Percentiles rank a stretch among this genome's conserved stretches.
These are phyloP conservation scores for Hyperoodon ampullatus DNA, from an alignment of 2,113 vertebrate genomes.

Conservation along the genomic window DNA sequence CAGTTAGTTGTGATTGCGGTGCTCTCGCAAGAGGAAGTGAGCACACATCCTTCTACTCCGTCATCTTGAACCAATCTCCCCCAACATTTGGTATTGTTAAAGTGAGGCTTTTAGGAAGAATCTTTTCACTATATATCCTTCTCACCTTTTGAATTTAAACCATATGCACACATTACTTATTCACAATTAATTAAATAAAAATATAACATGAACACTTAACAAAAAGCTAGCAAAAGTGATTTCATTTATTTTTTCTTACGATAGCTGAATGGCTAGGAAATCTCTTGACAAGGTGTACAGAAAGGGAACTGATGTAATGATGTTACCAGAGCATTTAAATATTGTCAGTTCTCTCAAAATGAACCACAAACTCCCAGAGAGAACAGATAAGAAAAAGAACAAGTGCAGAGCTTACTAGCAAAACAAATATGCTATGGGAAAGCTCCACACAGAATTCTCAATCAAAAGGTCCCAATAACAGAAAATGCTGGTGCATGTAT, in stretches of 20 bases:
- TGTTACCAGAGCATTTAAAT: background rate
- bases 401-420: background rate
- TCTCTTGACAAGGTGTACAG: background rate
- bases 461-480: background rate
- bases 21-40: no score
- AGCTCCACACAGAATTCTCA: background rate
- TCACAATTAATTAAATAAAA: conserved; percentile 16
- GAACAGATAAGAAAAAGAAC: background rate
- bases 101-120: background rate
- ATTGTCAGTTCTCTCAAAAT: background rate
- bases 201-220: background rate
- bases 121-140: background rate
- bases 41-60: no score
- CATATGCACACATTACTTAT: background rate
- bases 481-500: background rate
- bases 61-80: no score
- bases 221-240: background rate
- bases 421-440: background rate
- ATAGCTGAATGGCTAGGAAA: background rate
- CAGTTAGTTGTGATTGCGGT: no score
- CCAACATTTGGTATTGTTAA: background rate
- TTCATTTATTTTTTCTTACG: background rate
- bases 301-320: background rate
- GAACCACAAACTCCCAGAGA: background rate
- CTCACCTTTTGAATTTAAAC: background rate